These are phyloP conservation scores for Megaceryle alcyon DNA, from an alignment of 2,797 vertebrate species.

Conservation along the genomic window DNA sequence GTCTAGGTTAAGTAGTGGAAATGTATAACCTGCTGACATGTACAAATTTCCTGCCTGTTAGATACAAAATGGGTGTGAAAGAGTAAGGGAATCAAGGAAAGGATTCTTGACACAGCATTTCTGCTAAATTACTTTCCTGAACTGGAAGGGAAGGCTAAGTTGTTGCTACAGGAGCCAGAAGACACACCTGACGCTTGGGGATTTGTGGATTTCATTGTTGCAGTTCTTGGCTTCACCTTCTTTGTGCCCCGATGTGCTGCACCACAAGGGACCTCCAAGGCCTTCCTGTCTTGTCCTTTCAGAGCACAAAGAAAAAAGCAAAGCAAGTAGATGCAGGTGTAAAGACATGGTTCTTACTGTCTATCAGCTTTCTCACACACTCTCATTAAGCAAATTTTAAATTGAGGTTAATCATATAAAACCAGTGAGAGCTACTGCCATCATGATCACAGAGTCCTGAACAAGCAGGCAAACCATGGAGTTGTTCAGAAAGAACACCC, in stretches of 20 bases:
- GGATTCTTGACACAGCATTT: not conserved
- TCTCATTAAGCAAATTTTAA: not conserved
- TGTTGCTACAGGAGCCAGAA: not conserved
- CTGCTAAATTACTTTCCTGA: not conserved
- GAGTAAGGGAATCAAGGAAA: not conserved
- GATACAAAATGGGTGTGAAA: not conserved
- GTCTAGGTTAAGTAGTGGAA: not conserved
- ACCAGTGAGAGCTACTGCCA: not conserved
- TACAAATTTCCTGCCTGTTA: not conserved
- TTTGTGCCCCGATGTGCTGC: not conserved
- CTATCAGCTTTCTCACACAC: not conserved
- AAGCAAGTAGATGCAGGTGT: accelerated
- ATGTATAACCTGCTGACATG: not conserved
- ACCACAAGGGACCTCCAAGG: not conserved
- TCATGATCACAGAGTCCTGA: not conserved
- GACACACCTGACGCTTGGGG: not conserved
- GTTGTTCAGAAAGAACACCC: not conserved
- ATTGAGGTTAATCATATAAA: not conserved
- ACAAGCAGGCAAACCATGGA: not conserved
- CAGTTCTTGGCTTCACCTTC: not conserved
- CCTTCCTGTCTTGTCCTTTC: not conserved
- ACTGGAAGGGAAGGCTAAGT: not conserved
- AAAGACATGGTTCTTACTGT: not conserved
- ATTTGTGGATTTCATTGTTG: not conserved
- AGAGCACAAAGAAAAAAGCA: not conserved